A percentile compares a stretch with the other conserved stretches of the same genome.
Evolutionary conservation across 2,113 vertebrate genomes (phyloP).

Genomic region (Myiozetetes cayanensis): DNA sequence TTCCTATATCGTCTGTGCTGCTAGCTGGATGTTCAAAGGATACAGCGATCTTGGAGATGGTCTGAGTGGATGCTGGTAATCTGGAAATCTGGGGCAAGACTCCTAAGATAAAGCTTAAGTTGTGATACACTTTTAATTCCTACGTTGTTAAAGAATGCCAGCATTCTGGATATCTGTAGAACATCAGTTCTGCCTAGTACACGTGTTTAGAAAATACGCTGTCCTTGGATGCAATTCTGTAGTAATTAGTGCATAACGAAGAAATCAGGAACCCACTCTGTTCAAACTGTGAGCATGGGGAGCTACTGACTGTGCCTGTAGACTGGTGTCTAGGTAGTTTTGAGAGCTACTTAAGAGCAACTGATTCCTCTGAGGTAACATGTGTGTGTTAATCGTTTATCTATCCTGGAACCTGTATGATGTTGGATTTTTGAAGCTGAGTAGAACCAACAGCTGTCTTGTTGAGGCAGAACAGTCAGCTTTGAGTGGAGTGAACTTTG

Average conservation of each 20-base stretch:
- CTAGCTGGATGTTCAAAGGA: background rate
- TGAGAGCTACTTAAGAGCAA: background rate
- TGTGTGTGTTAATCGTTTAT: background rate
- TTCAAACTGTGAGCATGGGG: background rate
- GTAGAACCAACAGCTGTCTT: background rate
- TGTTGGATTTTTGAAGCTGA: background rate
- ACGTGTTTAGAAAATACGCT: background rate
- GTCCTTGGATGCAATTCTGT: background rate
- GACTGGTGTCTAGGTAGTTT: background rate
- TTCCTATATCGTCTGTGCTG: background rate
- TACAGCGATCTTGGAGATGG: background rate
- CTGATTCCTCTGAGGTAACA: background rate
- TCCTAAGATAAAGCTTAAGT: background rate
- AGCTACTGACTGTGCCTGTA: background rate
- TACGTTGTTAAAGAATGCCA: background rate
- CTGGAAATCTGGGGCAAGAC: background rate
- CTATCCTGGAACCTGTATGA: background rate
- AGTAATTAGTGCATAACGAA: background rate
- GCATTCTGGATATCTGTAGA: background rate
- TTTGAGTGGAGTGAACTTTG: background rate
- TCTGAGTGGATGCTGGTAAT: background rate
- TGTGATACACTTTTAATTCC: background rate
- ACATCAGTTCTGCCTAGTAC: background rate
- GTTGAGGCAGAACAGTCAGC: too few relatives aligned
- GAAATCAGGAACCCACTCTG: background rate